phyloP scores from a whole-genome alignment of 1,140 invertebrate genomes.

The Anadara kagoshimensis region DNA sequence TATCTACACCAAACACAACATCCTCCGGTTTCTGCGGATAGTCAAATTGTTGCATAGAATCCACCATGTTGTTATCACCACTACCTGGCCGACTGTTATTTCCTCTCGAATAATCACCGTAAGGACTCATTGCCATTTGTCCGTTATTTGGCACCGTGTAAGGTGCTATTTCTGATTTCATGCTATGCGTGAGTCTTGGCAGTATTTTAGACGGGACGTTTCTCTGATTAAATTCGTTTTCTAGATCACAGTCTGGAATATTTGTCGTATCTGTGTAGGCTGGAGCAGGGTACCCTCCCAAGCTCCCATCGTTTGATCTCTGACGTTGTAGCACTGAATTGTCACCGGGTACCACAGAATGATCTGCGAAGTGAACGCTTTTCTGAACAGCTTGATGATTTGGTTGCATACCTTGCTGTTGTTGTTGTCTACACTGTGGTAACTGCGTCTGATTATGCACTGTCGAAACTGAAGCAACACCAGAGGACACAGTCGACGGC shows the following conservation, averaged over 20 bases:
- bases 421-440: slow-evolving; percentile 17
- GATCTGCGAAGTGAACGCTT: slow-evolving; percentile 63
- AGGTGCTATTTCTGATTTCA: slow-evolving; percentile 65
- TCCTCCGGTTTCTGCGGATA: slow-evolving; percentile 46
- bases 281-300: slow-evolving; percentile 39
- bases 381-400: slow-evolving; percentile 43
- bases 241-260: slow-evolving; percentile 56
- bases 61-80: slow-evolving; percentile 40
- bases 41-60: slow-evolving; percentile 50
- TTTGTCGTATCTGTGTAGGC: slow-evolving; percentile 25
- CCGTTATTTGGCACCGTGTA: slow-evolving; percentile 65
- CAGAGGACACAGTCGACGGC: slow-evolving; percentile 29
- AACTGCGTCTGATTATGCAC: slow-evolving; percentile 19
- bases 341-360: slow-evolving; percentile 25
- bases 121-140: slow-evolving; percentile 24
- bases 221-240: slow-evolving; percentile 55
- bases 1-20: slow-evolving; percentile 57
- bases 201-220: slow-evolving; percentile 62
- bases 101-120: slow-evolving; percentile 44
- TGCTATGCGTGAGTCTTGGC: slow-evolving; percentile 55
- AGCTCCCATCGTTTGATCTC: slow-evolving; percentile 30
- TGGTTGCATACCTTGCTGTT: slow-evolving; percentile 3
- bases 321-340: slow-evolving; percentile 37
- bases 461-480: slow-evolving; percentile 32
- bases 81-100: slow-evolving; percentile 39